Evolutionary conservation across 1,140 invertebrate species (phyloP).

Genomic region (Orussus abietinus): DNA sequence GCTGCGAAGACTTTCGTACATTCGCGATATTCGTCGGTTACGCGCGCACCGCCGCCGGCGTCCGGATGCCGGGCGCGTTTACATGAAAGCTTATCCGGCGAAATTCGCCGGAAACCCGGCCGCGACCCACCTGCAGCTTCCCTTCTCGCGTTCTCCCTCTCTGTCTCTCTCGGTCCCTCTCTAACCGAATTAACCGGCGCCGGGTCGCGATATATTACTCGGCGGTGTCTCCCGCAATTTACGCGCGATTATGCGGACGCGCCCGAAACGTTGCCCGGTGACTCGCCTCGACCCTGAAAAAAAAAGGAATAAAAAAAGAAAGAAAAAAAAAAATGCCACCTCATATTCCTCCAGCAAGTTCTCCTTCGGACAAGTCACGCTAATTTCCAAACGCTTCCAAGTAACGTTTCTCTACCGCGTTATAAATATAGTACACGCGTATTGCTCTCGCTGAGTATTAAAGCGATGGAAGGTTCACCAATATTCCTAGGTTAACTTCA

Average conservation of each 20-base stretch:
- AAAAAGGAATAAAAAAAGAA: background rate
- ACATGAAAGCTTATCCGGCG: constrained; percentile 14
- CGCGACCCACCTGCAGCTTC: background rate
- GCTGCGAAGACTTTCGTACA: no score
- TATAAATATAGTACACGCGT: no score
- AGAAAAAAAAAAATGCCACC: no score
- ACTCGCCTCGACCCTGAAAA: constrained; percentile 3
- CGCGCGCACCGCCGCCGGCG: background rate
- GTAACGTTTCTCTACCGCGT: background rate
- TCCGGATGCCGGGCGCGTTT: constrained; percentile 9
- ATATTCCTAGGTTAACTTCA: no score
- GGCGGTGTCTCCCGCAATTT: constrained; percentile 28
- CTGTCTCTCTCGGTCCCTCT: constrained; percentile 3
- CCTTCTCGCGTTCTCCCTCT: background rate
- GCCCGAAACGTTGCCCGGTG: constrained; percentile 10
- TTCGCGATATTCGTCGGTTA: constrained; percentile 5
- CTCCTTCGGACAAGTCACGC: no score
- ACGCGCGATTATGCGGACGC: constrained; percentile 31
- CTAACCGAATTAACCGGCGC: constrained; percentile 31
- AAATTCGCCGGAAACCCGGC: constrained; percentile 13
- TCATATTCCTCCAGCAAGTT: no score
- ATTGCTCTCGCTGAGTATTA: no score
- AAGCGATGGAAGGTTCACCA: no score
- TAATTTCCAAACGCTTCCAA: background rate
- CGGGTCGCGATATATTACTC: constrained; percentile 28